Base-by-base conservation (phyloP, 1,140 invertebrate genomes). In the Triops longicaudatus region DNA sequence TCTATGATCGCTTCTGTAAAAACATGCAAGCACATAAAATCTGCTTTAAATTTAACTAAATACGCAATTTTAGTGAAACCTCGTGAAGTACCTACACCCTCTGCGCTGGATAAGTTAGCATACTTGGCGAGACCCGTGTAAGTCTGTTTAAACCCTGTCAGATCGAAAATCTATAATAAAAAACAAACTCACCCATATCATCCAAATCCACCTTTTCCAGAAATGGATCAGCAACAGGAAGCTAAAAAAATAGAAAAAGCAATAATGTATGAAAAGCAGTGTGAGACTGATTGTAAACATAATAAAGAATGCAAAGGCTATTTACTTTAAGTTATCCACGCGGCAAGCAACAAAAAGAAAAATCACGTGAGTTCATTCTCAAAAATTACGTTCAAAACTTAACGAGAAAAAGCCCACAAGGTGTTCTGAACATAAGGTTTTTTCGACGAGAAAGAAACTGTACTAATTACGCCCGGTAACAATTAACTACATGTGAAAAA, bases 161-260 rank as follows among this genome's bases (percentile, higher is more conserved):
- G 22, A 75, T 3, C 31, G 76, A 76, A 27, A 76, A 73, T 28
- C 12, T 31, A 77, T 17, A 27, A 11, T 26, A 10, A 28, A 44
- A 41, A 26, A 50, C 7, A 80, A 22, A 76, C 91, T 92, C 85
- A 94, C 92, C 91, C 81, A 93, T 87, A 87, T 94, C 92, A 28
- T 91, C 91, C 74, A 93, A 86, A 81, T 89, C 92, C 80, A 94
- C 90, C 87, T 94, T 94, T 84, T 95, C 93, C 84, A 95, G 83
- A 85, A 95, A 95, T 27, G 93, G 93, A 86, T 95, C 93, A 26
- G 92, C 92, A 10, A 93, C 91, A 71, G 93, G 93, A 81, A 95
- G 87, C 93, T 95, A 88, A 72, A 37, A 37, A 37, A 93, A 92
- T 78, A 80, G 84, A 84, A 84, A 80, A 81, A 79, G 82, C 78